Conservation (phyloP, 2,113 vertebrate species). For the Ammodytes dubius region DNA sequence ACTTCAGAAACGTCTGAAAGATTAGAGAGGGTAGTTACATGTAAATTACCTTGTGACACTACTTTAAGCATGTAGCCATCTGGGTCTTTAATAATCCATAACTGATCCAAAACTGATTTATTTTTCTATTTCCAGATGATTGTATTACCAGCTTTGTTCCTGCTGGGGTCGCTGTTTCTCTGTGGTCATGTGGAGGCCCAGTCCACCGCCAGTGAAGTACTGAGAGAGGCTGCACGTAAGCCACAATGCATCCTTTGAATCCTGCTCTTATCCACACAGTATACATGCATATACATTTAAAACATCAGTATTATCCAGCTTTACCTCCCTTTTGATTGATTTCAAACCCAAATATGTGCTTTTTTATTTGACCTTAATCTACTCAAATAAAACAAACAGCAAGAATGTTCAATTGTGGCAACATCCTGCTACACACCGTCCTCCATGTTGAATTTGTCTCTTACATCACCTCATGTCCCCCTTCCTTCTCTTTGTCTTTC, state of each 20-base stretch:
- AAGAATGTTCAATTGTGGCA: background rate
- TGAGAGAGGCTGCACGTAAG: slow-evolving; percentile 75
- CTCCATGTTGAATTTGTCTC: background rate
- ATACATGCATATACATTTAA: background rate
- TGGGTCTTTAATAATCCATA: background rate
- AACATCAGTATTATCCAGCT: background rate
- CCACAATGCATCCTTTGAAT: background rate
- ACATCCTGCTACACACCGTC: no score
- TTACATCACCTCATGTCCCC: background rate
- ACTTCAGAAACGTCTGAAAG: background rate
- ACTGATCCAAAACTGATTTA: background rate
- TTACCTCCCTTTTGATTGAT: background rate
- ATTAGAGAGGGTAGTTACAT: background rate
- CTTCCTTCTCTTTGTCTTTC: no score
- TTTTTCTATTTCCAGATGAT: slow-evolving; percentile 43
- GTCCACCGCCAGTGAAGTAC: background rate
- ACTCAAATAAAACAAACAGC: background rate
- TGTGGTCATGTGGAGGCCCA: slow-evolving; percentile 41
- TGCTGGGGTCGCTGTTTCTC: slow-evolving; percentile 73
- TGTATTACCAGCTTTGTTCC: slow-evolving; percentile 62
- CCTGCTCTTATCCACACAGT: no score
- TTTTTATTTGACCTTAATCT: background rate
- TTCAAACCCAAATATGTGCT: background rate
- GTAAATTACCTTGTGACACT: background rate
- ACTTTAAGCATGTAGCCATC: background rate